Conservation (phyloP, 2,113 vertebrate genomes). For the Trogon surrucura region DNA sequence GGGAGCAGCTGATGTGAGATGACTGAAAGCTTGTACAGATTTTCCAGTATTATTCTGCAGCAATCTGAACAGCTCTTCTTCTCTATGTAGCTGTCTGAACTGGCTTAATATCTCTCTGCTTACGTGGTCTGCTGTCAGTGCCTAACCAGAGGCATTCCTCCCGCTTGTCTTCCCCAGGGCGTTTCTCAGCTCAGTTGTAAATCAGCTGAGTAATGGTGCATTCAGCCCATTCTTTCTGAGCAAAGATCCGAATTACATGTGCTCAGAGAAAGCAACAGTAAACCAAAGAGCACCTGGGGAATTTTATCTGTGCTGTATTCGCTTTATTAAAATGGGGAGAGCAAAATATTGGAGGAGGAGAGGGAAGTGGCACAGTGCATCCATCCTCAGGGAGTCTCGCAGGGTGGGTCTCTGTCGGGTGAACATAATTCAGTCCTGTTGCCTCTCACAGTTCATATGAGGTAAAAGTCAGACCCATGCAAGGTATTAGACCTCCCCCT, state of each 20-base stretch:
- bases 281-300: neutral
- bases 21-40: neutral
- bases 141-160: neutral
- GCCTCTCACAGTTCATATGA: neutral
- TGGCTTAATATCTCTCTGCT: neutral
- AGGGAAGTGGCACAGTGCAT: rapidly evolving
- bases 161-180: neutral
- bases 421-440: neutral
- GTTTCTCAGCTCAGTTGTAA: neutral
- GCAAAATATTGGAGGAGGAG: neutral
- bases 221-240: neutral
- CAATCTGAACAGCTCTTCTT: neutral
- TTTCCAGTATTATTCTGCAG: neutral
- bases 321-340: neutral
- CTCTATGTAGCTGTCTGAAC: neutral
- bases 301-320: neutral
- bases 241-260: neutral
- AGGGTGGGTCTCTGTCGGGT: rapidly evolving
- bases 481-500: neutral
- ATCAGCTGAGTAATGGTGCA: neutral
- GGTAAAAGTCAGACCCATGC: neutral
- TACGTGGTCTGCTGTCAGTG: neutral
- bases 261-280: neutral
- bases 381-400: neutral
- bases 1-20: neutral